phyloP scores from a whole-genome alignment of 2,888 invertebrate genomes.

The Sminthurinus aureus region DNA sequence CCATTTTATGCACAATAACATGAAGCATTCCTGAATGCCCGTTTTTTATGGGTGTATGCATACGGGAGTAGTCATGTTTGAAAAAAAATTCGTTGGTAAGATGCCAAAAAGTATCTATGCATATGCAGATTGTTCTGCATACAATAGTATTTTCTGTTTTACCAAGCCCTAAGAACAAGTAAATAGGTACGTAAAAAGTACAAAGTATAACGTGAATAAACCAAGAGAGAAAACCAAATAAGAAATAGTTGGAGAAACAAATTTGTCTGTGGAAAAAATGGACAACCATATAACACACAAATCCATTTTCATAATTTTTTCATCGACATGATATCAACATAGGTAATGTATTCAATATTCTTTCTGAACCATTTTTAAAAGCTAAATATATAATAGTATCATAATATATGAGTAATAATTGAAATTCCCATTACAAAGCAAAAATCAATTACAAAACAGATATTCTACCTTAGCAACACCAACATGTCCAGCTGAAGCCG shows the following conservation, averaged over 20 bases:
- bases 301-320: too few relatives aligned
- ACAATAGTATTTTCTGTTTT: background rate
- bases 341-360: too few relatives aligned
- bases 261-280: background rate
- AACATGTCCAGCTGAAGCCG: constrained; percentile 94
- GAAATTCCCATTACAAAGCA: too few relatives aligned
- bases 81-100: constrained; percentile 14
- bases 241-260: background rate
- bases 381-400: too few relatives aligned
- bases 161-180: background rate
- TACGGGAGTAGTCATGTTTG: background rate
- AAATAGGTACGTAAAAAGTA: background rate
- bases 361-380: too few relatives aligned
- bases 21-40: too few relatives aligned
- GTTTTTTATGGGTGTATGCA: too few relatives aligned
- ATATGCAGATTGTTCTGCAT: background rate
- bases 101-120: background rate
- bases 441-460: background rate
- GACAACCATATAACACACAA: too few relatives aligned
- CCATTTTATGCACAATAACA: too few relatives aligned
- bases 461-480: constrained; percentile 79
- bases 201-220: too few relatives aligned
- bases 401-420: too few relatives aligned
- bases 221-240: background rate
- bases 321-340: too few relatives aligned